Evolutionary conservation across 2,888 invertebrate species (phyloP).

Genomic region (Liodrosophila aerea): DNA sequence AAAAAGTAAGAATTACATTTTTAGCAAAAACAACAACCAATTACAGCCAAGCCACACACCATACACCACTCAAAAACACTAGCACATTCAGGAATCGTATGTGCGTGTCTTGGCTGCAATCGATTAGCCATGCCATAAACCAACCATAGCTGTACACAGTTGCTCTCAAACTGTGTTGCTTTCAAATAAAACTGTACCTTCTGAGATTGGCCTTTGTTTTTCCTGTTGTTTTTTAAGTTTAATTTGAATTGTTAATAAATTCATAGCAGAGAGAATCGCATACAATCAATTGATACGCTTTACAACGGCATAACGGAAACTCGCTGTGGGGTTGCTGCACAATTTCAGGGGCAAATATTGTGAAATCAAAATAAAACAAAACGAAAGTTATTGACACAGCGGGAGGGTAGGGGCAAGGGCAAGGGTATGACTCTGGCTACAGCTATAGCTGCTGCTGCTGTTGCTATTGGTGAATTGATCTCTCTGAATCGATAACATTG

Average conservation of each 20-base stretch:
- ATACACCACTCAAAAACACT: background rate
- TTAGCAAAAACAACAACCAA: background rate
- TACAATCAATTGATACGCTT: conserved; percentile 51
- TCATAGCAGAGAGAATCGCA: conserved; percentile 38
- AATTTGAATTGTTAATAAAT: conserved; percentile 75
- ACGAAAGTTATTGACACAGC: conserved; percentile 7
- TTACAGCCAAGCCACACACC: conserved; percentile 2
- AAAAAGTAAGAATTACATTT: conserved; percentile 3
- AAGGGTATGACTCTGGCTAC: too few relatives aligned
- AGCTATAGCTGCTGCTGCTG: background rate
- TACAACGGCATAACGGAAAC: conserved; percentile 54
- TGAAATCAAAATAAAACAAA: conserved; percentile 14
- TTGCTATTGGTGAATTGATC: conserved; percentile 42
- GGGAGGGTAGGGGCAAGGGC: too few relatives aligned
- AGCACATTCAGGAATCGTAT: background rate
- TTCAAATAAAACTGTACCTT: conserved; percentile 8
- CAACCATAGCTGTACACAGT: conserved; percentile 2
- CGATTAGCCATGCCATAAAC: conserved; percentile 19
- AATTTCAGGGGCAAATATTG: conserved; percentile 68
- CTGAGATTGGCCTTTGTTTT: conserved; percentile 11
- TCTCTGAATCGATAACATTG: conserved; percentile 56
- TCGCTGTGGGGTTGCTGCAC: conserved; percentile 65
- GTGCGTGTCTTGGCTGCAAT: conserved; percentile 6
- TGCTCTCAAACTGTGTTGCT: conserved; percentile 17
- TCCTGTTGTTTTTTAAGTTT: conserved; percentile 19